phyloP scores from a whole-genome alignment of 2,888 invertebrate species.

The Athripsodes cinereus region DNA sequence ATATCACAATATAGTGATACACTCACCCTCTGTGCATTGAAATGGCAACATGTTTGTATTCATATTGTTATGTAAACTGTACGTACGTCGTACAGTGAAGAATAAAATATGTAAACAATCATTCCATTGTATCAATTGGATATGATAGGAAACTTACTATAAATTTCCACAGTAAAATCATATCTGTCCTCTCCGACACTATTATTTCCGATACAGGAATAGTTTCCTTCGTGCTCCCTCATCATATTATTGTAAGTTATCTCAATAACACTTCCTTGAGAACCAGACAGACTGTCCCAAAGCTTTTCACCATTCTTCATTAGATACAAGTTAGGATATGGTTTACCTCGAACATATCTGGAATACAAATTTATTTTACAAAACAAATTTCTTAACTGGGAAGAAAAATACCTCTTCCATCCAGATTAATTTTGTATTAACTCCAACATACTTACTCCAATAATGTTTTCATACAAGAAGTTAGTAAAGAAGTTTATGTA shows the following conservation, averaged over 20 bases:
- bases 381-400: too few species aligned
- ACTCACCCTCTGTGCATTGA: too few species aligned
- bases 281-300: background rate
- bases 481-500: background rate
- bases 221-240: slow-evolving; percentile 34
- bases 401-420: too few species aligned
- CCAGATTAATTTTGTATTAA: too few species aligned
- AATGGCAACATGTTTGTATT: too few species aligned
- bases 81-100: background rate
- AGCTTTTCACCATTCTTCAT: slow-evolving; percentile 8
- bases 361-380: slow-evolving; percentile 1
- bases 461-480: too few species aligned
- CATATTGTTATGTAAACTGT: too few species aligned
- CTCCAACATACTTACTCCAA: too few species aligned
- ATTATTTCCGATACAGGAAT: slow-evolving; percentile 40
- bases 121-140: background rate
- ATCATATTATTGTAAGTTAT: slow-evolving; percentile 14
- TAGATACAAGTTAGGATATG: slow-evolving; percentile 19
- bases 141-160: slow-evolving; percentile 36
- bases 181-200: slow-evolving; percentile 36
- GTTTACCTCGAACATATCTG: slow-evolving; percentile 13
- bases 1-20: too few species aligned
- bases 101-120: too few species aligned
- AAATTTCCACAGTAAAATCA: slow-evolving; percentile 35
- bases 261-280: slow-evolving; percentile 4